Percentiles rank a stretch among this genome's conserved stretches.
These are phyloP conservation scores for Anisognathus igniventris DNA, from an alignment of 2,797 vertebrate genomes.

Conservation along the genomic window DNA sequence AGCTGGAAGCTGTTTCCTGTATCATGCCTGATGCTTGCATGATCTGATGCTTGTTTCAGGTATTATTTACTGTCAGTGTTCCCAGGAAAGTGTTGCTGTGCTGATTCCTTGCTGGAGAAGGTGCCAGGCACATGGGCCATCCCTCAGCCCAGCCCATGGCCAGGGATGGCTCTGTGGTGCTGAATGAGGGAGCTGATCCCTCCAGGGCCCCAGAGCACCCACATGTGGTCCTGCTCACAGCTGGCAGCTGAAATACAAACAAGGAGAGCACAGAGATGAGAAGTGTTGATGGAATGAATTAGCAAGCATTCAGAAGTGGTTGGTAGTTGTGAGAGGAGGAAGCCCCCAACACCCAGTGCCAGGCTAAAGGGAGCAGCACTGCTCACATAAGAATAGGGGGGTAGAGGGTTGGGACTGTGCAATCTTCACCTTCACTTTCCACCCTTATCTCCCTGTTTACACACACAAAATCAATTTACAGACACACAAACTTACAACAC, in stretches of 20 bases:
- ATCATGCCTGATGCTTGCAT: neutral
- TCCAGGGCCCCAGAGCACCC: neutral
- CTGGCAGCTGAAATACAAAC: neutral
- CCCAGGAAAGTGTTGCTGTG: neutral
- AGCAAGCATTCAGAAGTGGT: neutral
- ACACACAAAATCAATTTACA: neutral
- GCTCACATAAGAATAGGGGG: fast-evolving
- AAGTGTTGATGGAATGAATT: neutral
- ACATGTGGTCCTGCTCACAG: fast-evolving
- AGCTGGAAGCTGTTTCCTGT: neutral
- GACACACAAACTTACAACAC: neutral
- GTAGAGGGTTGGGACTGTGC: neutral
- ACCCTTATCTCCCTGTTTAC: neutral
- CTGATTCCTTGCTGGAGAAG: neutral
- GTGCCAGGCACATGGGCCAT: fast-evolving
- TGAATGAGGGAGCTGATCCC: neutral
- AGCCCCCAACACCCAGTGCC: neutral
- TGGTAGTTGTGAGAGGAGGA: neutral
- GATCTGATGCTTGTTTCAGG: neutral
- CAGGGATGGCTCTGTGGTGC: neutral
- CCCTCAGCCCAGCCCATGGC: neutral
- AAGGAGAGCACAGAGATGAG: neutral
- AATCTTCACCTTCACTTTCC: neutral
- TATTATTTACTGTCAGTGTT: neutral
- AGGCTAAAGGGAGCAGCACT: neutral